phyloP scores from a whole-genome alignment of 2,113 vertebrate genomes.

The Oenanthe melanoleuca region DNA sequence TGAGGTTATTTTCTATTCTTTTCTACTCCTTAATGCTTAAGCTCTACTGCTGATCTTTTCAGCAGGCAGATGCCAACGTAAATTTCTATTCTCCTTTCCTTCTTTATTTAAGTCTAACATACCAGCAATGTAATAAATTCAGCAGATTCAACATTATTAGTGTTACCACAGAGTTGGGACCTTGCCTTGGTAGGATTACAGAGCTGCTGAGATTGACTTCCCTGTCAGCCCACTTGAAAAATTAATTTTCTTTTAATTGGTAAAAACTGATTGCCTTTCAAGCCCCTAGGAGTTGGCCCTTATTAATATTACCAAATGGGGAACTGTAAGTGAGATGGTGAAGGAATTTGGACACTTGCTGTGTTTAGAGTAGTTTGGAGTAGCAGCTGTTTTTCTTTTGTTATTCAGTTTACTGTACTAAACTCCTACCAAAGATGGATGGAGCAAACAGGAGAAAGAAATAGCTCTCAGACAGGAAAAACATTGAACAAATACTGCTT shows the following conservation, averaged over 20 bases:
- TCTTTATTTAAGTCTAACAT: slow-evolving; percentile 12
- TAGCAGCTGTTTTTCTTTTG: neutral
- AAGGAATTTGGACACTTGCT: neutral
- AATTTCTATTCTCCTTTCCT: slow-evolving; percentile 27
- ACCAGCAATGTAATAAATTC: neutral
- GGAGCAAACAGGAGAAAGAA: neutral
- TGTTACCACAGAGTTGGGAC: neutral
- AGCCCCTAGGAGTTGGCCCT: neutral
- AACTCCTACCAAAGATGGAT: neutral
- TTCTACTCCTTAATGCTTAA: neutral
- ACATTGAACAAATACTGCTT: neutral
- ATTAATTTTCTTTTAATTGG: slow-evolving; percentile 14
- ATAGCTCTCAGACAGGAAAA: neutral
- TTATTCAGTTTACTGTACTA: neutral
- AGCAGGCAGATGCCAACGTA: slow-evolving; percentile 10
- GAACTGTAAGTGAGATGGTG: neutral
- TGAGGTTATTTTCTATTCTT: neutral
- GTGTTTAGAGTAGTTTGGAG: neutral
- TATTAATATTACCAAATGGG: neutral
- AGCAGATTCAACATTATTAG: neutral
- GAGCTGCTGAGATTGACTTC: neutral
- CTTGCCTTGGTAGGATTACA: slow-evolving; percentile 6
- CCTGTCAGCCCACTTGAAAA: neutral
- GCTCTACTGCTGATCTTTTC: neutral
- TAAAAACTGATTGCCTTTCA: neutral